These are phyloP conservation scores for Sebastes vulpes DNA, from an alignment of 2,797 vertebrate species.

Conservation along the genomic window DNA sequence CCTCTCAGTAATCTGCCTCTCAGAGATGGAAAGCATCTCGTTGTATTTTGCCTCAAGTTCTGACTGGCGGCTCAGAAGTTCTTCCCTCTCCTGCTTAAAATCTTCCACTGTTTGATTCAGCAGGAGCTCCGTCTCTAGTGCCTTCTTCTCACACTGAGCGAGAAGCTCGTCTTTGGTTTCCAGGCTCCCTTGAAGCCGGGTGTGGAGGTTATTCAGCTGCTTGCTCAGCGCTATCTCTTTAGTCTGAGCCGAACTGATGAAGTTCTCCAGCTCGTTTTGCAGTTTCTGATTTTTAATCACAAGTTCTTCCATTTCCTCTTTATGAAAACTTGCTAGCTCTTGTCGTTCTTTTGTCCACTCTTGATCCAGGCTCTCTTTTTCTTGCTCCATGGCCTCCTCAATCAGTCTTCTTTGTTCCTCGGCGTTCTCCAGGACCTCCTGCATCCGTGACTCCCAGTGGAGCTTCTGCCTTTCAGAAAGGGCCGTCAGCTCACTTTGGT, in stretches of 20 bases:
- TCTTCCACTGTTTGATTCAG: constrained; percentile 81
- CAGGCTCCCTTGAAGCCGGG: constrained; percentile 77
- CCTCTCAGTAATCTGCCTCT: constrained; percentile 76
- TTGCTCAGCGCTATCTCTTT: constrained; percentile 82
- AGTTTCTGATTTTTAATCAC: constrained; percentile 83
- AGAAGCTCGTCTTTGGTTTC: constrained; percentile 75
- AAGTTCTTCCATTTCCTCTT: constrained; percentile 80
- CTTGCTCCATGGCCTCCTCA: constrained; percentile 73
- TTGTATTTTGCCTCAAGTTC: constrained; percentile 76
- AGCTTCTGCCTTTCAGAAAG: constrained; percentile 84
- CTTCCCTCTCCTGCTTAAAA: constrained; percentile 81
- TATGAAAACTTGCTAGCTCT: constrained; percentile 80
- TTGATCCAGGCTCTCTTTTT: constrained; percentile 64
- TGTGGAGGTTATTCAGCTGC: constrained; percentile 85
- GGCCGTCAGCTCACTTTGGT: constrained; percentile 82
- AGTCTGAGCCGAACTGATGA: constrained; percentile 71
- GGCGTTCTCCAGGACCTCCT: constrained; percentile 78
- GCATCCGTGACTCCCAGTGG: constrained; percentile 85
- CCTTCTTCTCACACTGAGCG: constrained; percentile 67
- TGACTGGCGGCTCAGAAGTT: constrained; percentile 71
- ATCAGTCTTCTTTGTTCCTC: constrained; percentile 75
- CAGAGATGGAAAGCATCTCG: constrained; percentile 54
- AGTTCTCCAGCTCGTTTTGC: constrained; percentile 81
- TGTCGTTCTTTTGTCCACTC: constrained; percentile 78
- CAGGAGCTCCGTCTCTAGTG: constrained; percentile 65